phyloP scores from a whole-genome alignment of 2,888 invertebrate species.

The Pandemis corylana region DNA sequence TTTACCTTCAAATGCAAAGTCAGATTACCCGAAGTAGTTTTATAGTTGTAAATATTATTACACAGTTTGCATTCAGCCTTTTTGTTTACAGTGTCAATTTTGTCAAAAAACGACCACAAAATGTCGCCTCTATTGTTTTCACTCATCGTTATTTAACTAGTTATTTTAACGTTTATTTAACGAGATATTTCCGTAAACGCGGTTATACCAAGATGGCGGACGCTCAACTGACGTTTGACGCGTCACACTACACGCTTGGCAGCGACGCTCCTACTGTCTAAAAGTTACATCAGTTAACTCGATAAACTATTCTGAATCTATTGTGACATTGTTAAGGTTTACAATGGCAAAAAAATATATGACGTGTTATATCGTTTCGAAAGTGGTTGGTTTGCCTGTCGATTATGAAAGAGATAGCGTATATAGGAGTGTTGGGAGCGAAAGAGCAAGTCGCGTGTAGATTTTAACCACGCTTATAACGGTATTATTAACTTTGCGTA shows the following conservation, averaged over 20 bases:
- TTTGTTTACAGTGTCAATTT: constrained; percentile 28
- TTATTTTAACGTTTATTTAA: constrained; percentile 12
- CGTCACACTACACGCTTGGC: constrained; percentile 1
- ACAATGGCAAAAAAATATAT: no score
- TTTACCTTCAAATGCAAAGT: constrained; percentile 38
- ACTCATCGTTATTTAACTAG: constrained; percentile 30
- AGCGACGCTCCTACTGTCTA: not conserved
- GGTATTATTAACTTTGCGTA: no score
- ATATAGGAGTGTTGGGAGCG: no score
- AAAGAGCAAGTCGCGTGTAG: no score
- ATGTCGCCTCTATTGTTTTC: constrained; percentile 23
- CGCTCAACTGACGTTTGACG: constrained; percentile 13
- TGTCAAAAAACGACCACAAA: constrained; percentile 41
- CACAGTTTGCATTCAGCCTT: constrained; percentile 29
- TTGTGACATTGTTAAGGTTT: no score
- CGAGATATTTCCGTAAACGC: constrained; percentile 25
- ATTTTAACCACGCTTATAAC: no score
- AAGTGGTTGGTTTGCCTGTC: no score
- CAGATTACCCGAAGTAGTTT: constrained; percentile 42
- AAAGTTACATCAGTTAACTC: not conserved
- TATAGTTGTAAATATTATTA: constrained; percentile 34
- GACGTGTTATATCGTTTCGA: no score
- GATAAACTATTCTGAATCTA: no score
- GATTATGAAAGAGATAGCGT: no score
- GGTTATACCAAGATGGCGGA: constrained; percentile 26